Conservation (phyloP, 2,888 invertebrate species). For the Dicycla oo region DNA sequence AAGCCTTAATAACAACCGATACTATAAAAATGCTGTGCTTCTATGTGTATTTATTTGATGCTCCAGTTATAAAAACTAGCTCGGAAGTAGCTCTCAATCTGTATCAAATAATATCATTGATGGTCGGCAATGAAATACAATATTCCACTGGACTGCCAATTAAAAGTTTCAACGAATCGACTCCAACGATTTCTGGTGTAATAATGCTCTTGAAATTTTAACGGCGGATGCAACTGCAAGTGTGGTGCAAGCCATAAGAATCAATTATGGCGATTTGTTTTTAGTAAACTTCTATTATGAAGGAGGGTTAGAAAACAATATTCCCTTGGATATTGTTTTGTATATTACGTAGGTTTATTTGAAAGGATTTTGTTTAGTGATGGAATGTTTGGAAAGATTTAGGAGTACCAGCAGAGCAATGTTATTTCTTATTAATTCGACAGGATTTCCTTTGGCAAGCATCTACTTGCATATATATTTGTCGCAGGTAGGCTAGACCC, state of each 20-base stretch:
- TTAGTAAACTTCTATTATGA: constrained; percentile 18
- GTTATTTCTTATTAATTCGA: no score
- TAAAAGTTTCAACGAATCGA: constrained; percentile 84
- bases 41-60: constrained; percentile 50
- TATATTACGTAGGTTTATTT: background rate
- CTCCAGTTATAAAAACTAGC: constrained; percentile 38
- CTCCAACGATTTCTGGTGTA: constrained; percentile 77
- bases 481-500: background rate
- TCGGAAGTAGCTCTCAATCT: constrained; percentile 64
- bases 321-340: background rate
- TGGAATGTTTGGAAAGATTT: background rate
- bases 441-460: background rate
- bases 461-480: background rate
- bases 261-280: constrained; percentile 39
- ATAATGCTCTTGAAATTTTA: constrained; percentile 82
- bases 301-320: constrained; percentile 7
- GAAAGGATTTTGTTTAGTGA: background rate
- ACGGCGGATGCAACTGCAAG: constrained; percentile 76
- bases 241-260: constrained; percentile 60
- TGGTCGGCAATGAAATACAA: constrained; percentile 78
- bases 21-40: constrained; percentile 20
- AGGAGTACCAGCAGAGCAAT: background rate
- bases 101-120: constrained; percentile 76
- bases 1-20: constrained; percentile 4
- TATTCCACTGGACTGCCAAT: constrained; percentile 83